phyloP scores from a whole-genome alignment of 30 jellyfish, hydroid and myxozoan species.

The Cassiopea andromeda region DNA sequence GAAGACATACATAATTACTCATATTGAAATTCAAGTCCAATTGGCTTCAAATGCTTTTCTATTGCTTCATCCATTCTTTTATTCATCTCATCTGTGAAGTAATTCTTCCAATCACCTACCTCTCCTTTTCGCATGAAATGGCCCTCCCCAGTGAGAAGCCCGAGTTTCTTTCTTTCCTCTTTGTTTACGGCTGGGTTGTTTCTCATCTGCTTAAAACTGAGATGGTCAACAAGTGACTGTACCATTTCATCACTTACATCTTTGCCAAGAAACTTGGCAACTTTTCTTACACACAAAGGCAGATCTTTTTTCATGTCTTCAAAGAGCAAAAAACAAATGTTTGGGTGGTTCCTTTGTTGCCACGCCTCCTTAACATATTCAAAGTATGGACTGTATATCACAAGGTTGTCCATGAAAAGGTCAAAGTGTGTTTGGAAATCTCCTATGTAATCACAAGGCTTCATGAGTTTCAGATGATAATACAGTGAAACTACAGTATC shows the following conservation, averaged over 20 bases:
- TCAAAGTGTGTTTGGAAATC: conserved; percentile 34
- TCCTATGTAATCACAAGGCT: background rate
- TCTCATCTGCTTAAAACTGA: conserved; percentile 36
- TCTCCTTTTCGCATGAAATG: conserved; percentile 29
- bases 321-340: conserved; percentile 2
- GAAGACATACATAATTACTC: background rate
- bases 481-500: conserved; percentile 51
- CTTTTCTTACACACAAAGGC: background rate
- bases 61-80: conserved; percentile 16
- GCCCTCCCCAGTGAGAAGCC: background rate
- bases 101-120: conserved; percentile 34
- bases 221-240: conserved; percentile 18
- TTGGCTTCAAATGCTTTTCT: conserved; percentile 9
- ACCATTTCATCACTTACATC: background rate
- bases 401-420: conserved; percentile 48
- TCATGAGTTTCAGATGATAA: conserved; percentile 18
- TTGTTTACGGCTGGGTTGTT: background rate
- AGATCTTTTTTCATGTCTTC: conserved; percentile 42
- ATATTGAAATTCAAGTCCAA: background rate
- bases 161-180: background rate
- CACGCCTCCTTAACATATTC: conserved; percentile 44
- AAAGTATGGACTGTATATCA: conserved; percentile 33
- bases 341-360: conserved; percentile 48
- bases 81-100: conserved; percentile 32
- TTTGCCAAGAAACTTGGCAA: background rate